Evolutionary conservation across 2,888 invertebrate species (phyloP).

Genomic region (Hirudinaria manillensis): DNA sequence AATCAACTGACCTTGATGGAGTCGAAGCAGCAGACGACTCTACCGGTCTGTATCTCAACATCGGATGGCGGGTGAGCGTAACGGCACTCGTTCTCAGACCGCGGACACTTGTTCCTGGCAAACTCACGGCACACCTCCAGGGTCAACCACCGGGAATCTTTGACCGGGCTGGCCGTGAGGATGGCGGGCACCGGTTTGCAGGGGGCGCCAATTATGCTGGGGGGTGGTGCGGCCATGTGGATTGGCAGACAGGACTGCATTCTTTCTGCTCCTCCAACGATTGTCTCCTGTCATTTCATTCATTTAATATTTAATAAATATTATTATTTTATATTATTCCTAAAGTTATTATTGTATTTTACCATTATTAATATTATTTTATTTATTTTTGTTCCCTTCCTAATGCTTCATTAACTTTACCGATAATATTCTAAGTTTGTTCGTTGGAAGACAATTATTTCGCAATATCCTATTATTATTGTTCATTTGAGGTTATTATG

Average conservation of each 20-base stretch:
- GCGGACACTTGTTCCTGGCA: slow-evolving; percentile 66
- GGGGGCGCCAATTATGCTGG: slow-evolving; percentile 19
- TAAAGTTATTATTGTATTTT: too few relatives aligned
- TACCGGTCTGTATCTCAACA: slow-evolving; percentile 65
- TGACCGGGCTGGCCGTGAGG: slow-evolving; percentile 22
- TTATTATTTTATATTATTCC: too few relatives aligned
- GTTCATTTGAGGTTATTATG: too few relatives aligned
- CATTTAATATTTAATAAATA: too few relatives aligned
- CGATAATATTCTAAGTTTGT: too few relatives aligned
- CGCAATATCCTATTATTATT: too few relatives aligned
- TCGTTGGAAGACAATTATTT: too few relatives aligned
- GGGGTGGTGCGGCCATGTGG: slow-evolving; percentile 23
- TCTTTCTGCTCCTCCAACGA: background rate
- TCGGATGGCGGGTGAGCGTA: slow-evolving; percentile 99
- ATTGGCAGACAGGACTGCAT: slow-evolving; percentile 29
- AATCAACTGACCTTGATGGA: slow-evolving; percentile 64
- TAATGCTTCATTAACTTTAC: too few relatives aligned
- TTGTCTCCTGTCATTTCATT: too few relatives aligned
- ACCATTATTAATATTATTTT: too few relatives aligned
- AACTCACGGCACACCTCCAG: slow-evolving; percentile 33
- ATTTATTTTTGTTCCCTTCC: too few relatives aligned
- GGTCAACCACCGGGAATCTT: slow-evolving; percentile 33
- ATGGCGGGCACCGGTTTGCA: slow-evolving; percentile 27
- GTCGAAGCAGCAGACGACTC: slow-evolving; percentile 33
- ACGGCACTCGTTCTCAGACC: slow-evolving; percentile 95